Evolutionary conservation across 1,140 invertebrate species (phyloP).

Genomic region (Drosophila melanica): DNA sequence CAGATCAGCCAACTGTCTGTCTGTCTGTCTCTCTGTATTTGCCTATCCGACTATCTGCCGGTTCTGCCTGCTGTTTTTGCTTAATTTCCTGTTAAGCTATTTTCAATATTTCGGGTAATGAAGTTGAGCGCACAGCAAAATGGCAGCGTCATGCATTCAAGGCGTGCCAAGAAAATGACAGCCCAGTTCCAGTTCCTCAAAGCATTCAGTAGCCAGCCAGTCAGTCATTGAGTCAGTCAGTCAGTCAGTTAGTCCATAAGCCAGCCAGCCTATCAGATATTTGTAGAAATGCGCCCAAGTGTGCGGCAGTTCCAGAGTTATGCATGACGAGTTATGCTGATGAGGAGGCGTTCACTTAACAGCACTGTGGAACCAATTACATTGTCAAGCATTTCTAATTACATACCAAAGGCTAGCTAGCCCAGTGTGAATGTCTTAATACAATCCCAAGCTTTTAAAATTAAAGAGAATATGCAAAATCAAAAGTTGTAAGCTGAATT

Average conservation of each 20-base stretch:
- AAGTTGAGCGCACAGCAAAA: conserved; percentile 53
- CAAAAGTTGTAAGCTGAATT: too few relatives aligned
- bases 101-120: conserved; percentile 66
- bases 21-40: conserved; percentile 8
- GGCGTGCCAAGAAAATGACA: conserved; percentile 60
- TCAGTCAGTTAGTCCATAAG: conserved; percentile 38
- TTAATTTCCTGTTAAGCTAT: conserved; percentile 81
- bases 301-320: conserved; percentile 60
- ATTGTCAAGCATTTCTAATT: neutral
- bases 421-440: too few relatives aligned
- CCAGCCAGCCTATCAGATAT: conserved; percentile 49
- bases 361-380: conserved; percentile 35
- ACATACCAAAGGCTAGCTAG: neutral
- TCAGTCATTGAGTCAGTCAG: conserved; percentile 42
- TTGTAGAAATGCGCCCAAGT: conserved; percentile 50
- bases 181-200: conserved; percentile 17
- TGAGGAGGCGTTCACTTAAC: conserved; percentile 65
- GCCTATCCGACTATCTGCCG: conserved; percentile 26
- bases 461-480: too few relatives aligned
- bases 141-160: conserved; percentile 69
- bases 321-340: conserved; percentile 77
- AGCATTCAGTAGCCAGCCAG: conserved; percentile 16
- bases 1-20: conserved; percentile 13
- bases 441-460: too few relatives aligned
- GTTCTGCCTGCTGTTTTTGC: conserved; percentile 59